Evolutionary conservation across 2,113 vertebrate genomes (phyloP), one percentile per base, ranked within the genome.

Genomic region (Epinephelus fuscoguttatus): DNA sequence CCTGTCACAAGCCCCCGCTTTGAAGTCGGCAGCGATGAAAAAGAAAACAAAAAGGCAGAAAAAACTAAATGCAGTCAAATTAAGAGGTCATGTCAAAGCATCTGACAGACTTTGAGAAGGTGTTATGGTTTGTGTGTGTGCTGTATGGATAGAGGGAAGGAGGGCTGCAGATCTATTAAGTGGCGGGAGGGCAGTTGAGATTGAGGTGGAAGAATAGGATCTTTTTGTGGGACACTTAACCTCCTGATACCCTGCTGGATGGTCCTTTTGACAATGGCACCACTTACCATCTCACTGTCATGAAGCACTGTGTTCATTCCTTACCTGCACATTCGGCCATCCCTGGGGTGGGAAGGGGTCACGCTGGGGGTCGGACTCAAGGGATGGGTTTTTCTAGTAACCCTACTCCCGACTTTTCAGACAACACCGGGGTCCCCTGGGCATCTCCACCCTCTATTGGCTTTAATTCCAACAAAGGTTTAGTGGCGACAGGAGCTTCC

Each of bases 211-310:
- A 89, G 90, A 95, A 92, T 85, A 81, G 87, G 63, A 78, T 80
- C 87, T 92, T 95, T 94, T 93, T 93, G 92, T 93, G 84, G 93
- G 94, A 96, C 92, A 95, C 95, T 96, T 95, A 95, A 96, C 94
- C 91, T 94, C 92, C 88, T 92, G 92, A 94, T 73, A 88, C 74
- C 72, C 92, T 88, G 86, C 2, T 3, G 75, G 86, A 88, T 81
- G 92, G 15, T 0, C 78, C 92, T 94, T 75, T 87, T 91, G 93
- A 95, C 95, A 95, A 93, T 90, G 91, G 86, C 87, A 75, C 91
- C 93, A 95, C 93, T 89, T 84, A 86, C 93, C 25, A 91, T 67
- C 1, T 93, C 85, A 76, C 88, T 89, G 86, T 90, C 88, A 91
- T 62, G 37, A 92, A 81, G 71, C 27, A 37, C 55, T 67, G 83